Evolutionary conservation across 2,888 invertebrate genomes (phyloP).

Genomic region (Acleris holmiana): DNA sequence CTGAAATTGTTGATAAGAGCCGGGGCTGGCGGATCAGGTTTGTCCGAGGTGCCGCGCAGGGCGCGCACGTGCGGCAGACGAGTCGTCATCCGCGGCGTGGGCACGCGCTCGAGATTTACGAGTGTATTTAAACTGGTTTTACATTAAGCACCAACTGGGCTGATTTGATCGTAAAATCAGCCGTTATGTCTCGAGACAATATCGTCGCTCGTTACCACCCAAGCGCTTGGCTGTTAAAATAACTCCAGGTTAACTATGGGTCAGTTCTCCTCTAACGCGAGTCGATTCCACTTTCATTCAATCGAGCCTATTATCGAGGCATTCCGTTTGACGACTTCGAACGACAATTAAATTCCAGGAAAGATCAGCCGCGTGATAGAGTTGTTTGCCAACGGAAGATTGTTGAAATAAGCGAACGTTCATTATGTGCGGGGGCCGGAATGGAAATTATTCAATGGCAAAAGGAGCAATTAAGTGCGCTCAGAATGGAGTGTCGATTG

Average conservation of each 20-base stretch:
- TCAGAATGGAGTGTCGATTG: slow-evolving; percentile 65
- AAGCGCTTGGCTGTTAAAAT: slow-evolving; percentile 69
- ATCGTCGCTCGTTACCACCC: slow-evolving; percentile 75
- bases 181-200: slow-evolving; percentile 76
- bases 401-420: slow-evolving; percentile 48
- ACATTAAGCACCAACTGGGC: slow-evolving; percentile 77
- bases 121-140: slow-evolving; percentile 81
- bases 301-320: slow-evolving; percentile 40
- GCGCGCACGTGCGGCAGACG: slow-evolving; percentile 52
- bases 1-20: slow-evolving; percentile 18
- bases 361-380: slow-evolving; percentile 41
- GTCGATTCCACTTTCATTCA: slow-evolving; percentile 44
- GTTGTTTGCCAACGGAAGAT: slow-evolving; percentile 45
- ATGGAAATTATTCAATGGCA: slow-evolving; percentile 64
- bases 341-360: slow-evolving; percentile 38
- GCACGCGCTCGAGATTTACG: slow-evolving; percentile 79
- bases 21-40: slow-evolving; percentile 28
- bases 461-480: slow-evolving; percentile 71
- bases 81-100: slow-evolving; percentile 64
- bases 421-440: slow-evolving; percentile 51
- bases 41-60: slow-evolving; percentile 22
- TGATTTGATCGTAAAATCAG: slow-evolving; percentile 80
- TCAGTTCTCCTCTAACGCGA: slow-evolving; percentile 54
- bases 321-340: slow-evolving; percentile 36
- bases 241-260: slow-evolving; percentile 72